Evolutionary conservation across 1,140 invertebrate genomes (phyloP).

Genomic region (Cydia splendana): DNA sequence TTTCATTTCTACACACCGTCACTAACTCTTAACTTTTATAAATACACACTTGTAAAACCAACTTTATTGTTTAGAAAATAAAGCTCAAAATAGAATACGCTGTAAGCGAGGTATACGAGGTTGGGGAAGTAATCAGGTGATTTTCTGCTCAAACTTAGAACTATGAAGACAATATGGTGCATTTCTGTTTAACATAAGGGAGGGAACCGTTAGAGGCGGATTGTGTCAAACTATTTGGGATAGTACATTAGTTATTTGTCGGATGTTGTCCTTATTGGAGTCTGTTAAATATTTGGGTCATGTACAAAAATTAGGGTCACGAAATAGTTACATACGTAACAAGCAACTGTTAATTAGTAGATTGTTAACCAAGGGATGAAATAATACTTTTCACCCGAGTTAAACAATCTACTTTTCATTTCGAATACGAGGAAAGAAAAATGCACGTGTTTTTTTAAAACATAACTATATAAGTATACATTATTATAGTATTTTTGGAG

Average conservation of each 20-base stretch:
- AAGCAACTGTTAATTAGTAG: too few relatives aligned
- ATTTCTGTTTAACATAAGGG: slow-evolving; percentile 9
- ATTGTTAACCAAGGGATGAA: too few relatives aligned
- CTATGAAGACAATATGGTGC: slow-evolving; percentile 16
- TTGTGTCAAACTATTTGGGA: neutral
- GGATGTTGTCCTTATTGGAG: neutral
- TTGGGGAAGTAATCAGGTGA: neutral
- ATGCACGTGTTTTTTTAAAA: too few relatives aligned
- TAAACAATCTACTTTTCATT: too few relatives aligned
- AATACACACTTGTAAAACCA: neutral
- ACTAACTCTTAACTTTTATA: neutral
- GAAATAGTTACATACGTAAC: too few relatives aligned
- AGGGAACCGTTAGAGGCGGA: neutral
- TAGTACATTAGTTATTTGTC: neutral
- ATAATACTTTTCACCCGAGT: too few relatives aligned
- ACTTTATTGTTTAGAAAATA: neutral
- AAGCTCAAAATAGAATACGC: neutral
- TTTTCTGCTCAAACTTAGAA: slow-evolving; percentile 1
- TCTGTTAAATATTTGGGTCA: neutral
- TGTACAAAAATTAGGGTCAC: neutral
- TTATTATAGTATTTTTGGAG: too few relatives aligned
- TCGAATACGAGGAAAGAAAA: too few relatives aligned
- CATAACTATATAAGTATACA: too few relatives aligned
- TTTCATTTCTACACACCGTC: slow-evolving; percentile 8
- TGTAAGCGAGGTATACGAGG: neutral